Base-by-base conservation (phyloP, 2,888 invertebrate species). In the Argyra leucocephala region DNA sequence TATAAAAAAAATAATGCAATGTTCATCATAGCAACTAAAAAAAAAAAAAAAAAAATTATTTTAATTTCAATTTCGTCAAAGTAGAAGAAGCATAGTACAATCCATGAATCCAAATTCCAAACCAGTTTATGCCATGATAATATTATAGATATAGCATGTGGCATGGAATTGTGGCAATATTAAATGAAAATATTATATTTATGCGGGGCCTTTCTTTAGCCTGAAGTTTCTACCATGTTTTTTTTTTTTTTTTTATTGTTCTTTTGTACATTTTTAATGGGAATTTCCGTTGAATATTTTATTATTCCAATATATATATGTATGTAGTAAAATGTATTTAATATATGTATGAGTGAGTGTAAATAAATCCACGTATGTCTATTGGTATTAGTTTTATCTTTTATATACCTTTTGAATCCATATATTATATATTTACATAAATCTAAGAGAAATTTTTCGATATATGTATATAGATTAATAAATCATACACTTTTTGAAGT, bases 231-330 rank as follows among this genome's bases (percentile, higher is more conserved):
- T 18, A 48, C 48, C 48, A 48, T 48, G 12, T 48, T 48, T 3
- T 48, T 26, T 48, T n/a, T 18, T 48, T 48, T 48, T 48, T 48
- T 3, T 48, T 26, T 48, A 5, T 18, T 48, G 12, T 48, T 48
- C 48, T 48, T 48, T 48, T 48, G 48, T 48, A 48, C 48, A 48
- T 48, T 48, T 48, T 48, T 48, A 48, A 48, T 48, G 48, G 48
- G 48, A 48, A 48, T 48, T 48, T 48, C 48, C 48, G 48, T 48
- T 48, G 48, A 48, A 48, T 48, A 48, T 48, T 48, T 48, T 48
- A 48, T 48, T 48, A 48, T 48, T 48, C 18, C 18, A 48, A 48
- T n/a, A 48, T 15, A 31, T n/a, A n/a, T n/a, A n/a, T n/a, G n/a
- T n/a, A n/a, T n/a, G n/a, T n/a, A n/a, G n/a, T n/a, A n/a, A n/a